Evolutionary conservation across 2,888 invertebrate species (phyloP), one percentile per base, ranked within the genome.

Genomic region (Camponotus fellah): DNA sequence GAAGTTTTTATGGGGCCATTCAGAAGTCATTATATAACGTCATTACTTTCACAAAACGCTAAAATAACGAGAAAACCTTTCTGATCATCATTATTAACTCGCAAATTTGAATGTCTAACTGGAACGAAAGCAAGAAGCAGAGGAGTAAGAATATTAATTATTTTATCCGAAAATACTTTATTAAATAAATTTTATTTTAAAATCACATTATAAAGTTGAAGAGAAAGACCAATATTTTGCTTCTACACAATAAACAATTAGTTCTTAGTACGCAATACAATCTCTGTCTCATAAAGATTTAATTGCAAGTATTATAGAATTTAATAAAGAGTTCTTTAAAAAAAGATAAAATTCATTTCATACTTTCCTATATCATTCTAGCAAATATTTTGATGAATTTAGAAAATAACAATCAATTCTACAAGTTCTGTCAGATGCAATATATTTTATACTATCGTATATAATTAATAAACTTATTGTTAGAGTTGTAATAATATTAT

Each of bases 381-480:
- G 49, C 14, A 21, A 53, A 69, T 69, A 26, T 12, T 72, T 72
- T 5, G 3, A 72, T 58, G 26, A 46, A 60, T 62, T 60, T 32
- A 60, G 34, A 14, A 40, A 72, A 4, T 58, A 21, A 43, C n/a
- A 74, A n/a, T 43, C 32, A 8, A 60, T 14, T 58, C 10, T 71
- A 49, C 32, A 10, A 69, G 17, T n/a, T 14, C 26, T 74, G 1
- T 4, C 9, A 17, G 49, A 12, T 46, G 21, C 1, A 14, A 75
- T 10, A 21, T 49, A 76, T 64, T 53, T 37, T 37, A 49, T 3
- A 75, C 14, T 32, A 17, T 12, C 3, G 37, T 49, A 26, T 14
- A 17, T 66, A 65, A 76, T 65, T 62, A 17, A n/a, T 62, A 17
- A n/a, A 37, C 32, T 60, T 26, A 26, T 26, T 26, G 26, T 26